phyloP scores from a whole-genome alignment of 2,113 vertebrate species.

The Serilophus lunatus region DNA sequence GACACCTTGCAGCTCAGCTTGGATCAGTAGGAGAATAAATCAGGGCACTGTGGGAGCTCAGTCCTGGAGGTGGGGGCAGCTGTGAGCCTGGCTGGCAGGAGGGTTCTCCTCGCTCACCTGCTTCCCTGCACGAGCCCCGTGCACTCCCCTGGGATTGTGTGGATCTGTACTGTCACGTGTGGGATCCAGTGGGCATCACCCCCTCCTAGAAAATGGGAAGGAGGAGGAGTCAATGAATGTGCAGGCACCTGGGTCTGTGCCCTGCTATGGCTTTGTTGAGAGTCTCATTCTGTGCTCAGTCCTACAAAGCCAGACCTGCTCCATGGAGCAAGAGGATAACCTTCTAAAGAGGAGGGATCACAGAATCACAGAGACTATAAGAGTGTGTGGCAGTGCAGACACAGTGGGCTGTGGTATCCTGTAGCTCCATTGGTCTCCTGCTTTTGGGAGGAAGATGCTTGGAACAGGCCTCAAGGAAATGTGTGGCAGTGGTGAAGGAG shows the following conservation, averaged over 20 bases:
- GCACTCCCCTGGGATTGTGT: rapidly evolving
- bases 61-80: neutral
- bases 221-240: neutral
- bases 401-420: neutral
- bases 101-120: neutral
- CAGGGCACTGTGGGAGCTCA: neutral
- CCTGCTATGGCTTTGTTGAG: neutral
- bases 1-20: neutral
- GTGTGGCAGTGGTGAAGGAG: neutral
- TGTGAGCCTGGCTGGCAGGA: neutral
- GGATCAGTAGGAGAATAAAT: neutral
- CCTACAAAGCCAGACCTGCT: neutral
- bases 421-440: neutral
- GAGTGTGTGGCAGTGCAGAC: neutral
- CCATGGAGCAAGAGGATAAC: rapidly evolving
- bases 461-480: neutral
- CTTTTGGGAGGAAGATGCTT: neutral
- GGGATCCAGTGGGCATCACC: neutral
- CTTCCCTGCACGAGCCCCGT: rapidly evolving
- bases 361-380: neutral
- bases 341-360: neutral
- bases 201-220: neutral
- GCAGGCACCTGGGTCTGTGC: neutral
- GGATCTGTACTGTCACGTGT: rapidly evolving
- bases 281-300: neutral